Conservation (phyloP, 2,888 invertebrate species). For the Dinocampus coccinellae region DNA sequence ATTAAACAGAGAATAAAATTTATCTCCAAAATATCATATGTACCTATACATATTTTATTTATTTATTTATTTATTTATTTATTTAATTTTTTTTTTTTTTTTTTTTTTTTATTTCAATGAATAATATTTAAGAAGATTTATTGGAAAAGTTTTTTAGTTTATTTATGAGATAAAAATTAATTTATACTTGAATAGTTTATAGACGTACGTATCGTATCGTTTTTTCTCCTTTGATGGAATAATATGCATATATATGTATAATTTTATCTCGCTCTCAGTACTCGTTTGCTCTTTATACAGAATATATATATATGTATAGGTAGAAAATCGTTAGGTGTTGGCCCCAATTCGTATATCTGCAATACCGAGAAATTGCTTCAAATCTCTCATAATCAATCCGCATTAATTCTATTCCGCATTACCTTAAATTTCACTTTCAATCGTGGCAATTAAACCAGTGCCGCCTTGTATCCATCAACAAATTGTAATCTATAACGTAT, state of each 20-base stretch:
- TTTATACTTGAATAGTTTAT: conserved; percentile 3
- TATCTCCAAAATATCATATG: background rate
- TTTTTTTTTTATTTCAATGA: background rate
- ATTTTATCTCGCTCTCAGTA: background rate
- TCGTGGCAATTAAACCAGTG: background rate
- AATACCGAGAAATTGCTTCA: conserved; percentile 14
- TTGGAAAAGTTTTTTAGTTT: conserved; percentile 22
- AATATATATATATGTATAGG: background rate
- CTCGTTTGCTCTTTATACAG: too few species aligned
- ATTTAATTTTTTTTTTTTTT: too few species aligned
- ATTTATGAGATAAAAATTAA: background rate
- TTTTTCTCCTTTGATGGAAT: background rate
- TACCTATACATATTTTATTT: too few species aligned
- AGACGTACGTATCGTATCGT: background rate
- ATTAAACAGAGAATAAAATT: background rate
- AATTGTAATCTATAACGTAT: background rate
- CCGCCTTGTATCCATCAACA: background rate
- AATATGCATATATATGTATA: background rate
- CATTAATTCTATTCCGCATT: conserved; percentile 15
- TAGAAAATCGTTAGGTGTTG: conserved; percentile 31
- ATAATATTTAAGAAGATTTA: conserved; percentile 13
- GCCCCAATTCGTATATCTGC: conserved; percentile 23
- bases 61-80: too few species aligned
- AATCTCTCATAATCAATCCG: conserved; percentile 15
- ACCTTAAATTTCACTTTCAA: background rate